Evolutionary conservation across 2,797 vertebrate genomes (phyloP).

Genomic region (Pteropus rufus): DNA sequence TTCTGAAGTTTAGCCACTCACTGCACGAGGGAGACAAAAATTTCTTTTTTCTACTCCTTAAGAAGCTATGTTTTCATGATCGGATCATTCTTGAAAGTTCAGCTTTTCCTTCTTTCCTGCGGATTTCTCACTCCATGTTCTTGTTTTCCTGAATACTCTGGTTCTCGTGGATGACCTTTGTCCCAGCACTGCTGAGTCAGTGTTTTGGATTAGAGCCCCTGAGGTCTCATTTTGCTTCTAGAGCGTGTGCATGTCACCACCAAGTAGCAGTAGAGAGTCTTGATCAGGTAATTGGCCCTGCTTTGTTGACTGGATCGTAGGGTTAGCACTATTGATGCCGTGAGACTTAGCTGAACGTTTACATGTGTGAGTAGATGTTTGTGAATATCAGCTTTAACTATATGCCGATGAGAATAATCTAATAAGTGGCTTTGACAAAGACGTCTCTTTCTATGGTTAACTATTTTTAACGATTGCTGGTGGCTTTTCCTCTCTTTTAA

Average conservation of each 20-base stretch:
- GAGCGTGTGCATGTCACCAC: not conserved
- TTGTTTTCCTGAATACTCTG: not conserved
- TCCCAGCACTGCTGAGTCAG: not conserved
- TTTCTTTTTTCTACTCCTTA: not conserved
- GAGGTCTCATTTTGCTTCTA: not conserved
- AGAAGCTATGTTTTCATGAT: not conserved
- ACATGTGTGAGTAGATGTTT: not conserved
- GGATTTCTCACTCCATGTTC: not conserved
- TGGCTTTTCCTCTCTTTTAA: not conserved
- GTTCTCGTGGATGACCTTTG: not conserved
- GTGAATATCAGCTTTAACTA: not conserved
- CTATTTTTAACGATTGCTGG: not conserved
- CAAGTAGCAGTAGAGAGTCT: not conserved
- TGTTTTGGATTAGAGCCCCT: not conserved
- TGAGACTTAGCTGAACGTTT: not conserved
- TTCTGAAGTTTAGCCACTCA: not conserved
- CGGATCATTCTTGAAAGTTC: not conserved
- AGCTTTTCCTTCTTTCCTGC: not conserved
- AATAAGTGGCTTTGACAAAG: not conserved
- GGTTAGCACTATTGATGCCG: not conserved
- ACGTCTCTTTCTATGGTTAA: not conserved
- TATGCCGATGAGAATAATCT: not conserved
- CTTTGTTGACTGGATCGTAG: not conserved
- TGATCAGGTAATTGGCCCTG: not conserved
- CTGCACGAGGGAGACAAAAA: not conserved